Conservation (phyloP, 2,888 invertebrate species). For the Phyto melanocephala region DNA sequence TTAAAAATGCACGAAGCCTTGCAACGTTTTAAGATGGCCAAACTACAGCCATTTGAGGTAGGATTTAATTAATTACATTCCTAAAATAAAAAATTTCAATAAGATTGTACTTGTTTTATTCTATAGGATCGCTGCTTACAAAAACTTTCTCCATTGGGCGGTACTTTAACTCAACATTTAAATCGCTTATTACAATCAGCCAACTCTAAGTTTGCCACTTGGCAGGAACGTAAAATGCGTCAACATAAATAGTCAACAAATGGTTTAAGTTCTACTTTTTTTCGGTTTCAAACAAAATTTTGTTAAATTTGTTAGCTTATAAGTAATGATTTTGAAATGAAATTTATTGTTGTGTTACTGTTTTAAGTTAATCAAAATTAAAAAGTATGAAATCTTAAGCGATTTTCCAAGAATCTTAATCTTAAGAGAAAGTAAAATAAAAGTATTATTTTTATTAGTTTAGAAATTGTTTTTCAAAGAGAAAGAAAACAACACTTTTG, state of each 20-base stretch:
- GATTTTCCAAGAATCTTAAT: background rate
- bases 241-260: conserved; percentile 75
- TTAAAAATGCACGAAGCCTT: conserved; percentile 94
- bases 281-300: conserved; percentile 30
- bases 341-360: background rate
- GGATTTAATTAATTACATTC: conserved; percentile 45
- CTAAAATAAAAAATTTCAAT: background rate
- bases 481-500: no score
- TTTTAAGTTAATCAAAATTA: background rate
- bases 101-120: conserved; percentile 3
- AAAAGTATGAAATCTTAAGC: background rate
- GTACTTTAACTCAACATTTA: conserved; percentile 90
- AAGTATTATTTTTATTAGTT: no score
- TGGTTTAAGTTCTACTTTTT: conserved; percentile 56
- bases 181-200: conserved; percentile 92
- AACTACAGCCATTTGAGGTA: conserved; percentile 91
- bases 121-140: conserved; percentile 88
- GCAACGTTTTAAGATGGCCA: conserved; percentile 91
- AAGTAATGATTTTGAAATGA: background rate
- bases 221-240: conserved; percentile 88
- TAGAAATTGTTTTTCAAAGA: no score
- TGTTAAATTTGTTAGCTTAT: no score
- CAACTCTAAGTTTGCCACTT: conserved; percentile 90
- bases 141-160: conserved; percentile 89
- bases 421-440: no score